Evolutionary conservation across 2,113 vertebrate species (phyloP), one percentile per base, ranked within the genome.

Genomic region (Halichoeres trimaculatus): DNA sequence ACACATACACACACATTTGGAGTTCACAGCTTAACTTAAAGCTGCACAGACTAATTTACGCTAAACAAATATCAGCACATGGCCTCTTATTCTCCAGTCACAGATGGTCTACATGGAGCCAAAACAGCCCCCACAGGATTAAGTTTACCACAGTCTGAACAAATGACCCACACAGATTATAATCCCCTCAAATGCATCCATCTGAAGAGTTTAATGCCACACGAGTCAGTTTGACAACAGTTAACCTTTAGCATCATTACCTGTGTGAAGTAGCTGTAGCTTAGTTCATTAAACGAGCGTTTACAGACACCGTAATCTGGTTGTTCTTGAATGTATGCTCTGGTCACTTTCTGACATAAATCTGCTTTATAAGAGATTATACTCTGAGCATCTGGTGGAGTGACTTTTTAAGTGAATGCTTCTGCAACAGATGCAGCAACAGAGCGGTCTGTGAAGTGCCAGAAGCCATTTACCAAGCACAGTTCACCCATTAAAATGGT

Each of bases 311-410:
- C 7, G 40, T 55, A 10, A 36, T 38, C 10, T 51, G 9, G n/a
- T 43, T 11, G 7, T 35, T 67, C n/a, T 53, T 63, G 16, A 40
- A 17, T 51, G n/a, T 30, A 24, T 47, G 55, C 38, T 38, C 23
- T 10, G 1, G 41, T 58, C 52, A 23, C 41, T 70, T 70, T 68
- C 36, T 63, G 41, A 56, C 45, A 61, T 65, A 73, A 74, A 62
- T 78, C 77, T 63, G 72, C 38, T 66, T 78, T 59, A 60, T 64
- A 6, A 30, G 30, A 56, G 68, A 48, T 73, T 83, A 64, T 78
- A 61, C 45, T 53, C 3, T 64, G 55, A 81, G 81, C 81, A 81
- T 84, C 78, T 81, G 71, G 67, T 54, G 50, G 45, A 66, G 9
- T 17, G 24, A 40, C 54, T 24, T 51, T 36, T 30, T 74, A 24